phyloP scores from a whole-genome alignment of 2,797 vertebrate species.

The Aphelocoma californica region DNA sequence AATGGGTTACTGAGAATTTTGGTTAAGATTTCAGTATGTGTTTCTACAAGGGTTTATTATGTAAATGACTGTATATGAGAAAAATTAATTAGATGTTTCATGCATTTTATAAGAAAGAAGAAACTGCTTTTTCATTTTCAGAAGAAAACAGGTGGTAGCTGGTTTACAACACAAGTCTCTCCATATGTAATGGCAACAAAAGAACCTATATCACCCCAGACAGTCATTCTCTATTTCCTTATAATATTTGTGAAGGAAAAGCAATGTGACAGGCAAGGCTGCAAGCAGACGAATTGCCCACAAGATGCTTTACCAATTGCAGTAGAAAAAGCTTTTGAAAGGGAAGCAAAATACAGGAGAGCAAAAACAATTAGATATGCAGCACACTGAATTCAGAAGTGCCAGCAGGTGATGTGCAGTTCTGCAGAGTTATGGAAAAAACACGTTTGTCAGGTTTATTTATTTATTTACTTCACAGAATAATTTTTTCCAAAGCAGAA shows the following conservation, averaged over 20 bases:
- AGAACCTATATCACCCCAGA: not conserved
- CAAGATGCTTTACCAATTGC: constrained; percentile 50
- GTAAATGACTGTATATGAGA: not conserved
- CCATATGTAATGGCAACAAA: constrained; percentile 14
- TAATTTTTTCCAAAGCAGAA: not conserved
- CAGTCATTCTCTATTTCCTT: constrained; percentile 20
- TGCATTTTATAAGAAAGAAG: not conserved
- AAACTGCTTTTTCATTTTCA: not conserved
- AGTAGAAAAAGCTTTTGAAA: constrained; percentile 43
- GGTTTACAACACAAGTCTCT: not conserved
- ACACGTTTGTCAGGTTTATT: not conserved
- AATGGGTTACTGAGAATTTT: not conserved
- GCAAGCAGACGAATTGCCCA: constrained; percentile 38
- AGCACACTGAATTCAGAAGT: constrained; percentile 39
- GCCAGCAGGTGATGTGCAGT: constrained; percentile 28
- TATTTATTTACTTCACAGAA: constrained; percentile 47
- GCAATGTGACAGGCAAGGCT: constrained; percentile 34
- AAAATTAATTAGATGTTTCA: constrained; percentile 7
- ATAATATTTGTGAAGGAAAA: constrained; percentile 5
- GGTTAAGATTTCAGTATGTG: not conserved
- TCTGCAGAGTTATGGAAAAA: constrained; percentile 27
- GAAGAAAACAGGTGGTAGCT: not conserved
- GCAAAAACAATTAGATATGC: constrained; percentile 52
- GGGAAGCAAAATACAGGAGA: constrained; percentile 34
- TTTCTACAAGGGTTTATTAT: not conserved